Conservation (phyloP, 2,113 vertebrate species). For the Reinhardtius hippoglossoides region DNA sequence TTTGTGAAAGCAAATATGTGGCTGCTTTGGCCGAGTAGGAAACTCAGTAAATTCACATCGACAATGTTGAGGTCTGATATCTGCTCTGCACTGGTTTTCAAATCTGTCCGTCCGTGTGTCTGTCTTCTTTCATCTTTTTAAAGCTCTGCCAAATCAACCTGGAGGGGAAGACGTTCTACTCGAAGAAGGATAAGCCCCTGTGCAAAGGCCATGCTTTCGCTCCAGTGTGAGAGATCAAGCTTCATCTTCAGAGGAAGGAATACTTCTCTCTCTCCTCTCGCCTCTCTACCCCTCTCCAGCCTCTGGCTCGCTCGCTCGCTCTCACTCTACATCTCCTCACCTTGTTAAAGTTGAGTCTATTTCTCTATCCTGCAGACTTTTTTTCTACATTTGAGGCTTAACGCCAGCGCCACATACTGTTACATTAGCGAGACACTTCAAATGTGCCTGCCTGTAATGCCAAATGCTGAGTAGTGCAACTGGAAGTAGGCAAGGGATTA, state of each 20-base stretch:
- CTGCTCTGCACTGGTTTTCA: conserved; percentile 41
- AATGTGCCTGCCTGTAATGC: conserved; percentile 37
- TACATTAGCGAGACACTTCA: conserved; percentile 18
- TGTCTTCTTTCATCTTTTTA: conserved; percentile 68
- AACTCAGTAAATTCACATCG: conserved; percentile 43
- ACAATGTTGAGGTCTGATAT: conserved; percentile 54
- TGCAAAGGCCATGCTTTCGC: conserved; percentile 99
- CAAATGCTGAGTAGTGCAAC: conserved; percentile 50
- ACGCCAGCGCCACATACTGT: conserved; percentile 23
- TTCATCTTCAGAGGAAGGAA: conserved; percentile 61
- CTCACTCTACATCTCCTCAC: conserved; percentile 39
- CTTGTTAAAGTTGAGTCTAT: conserved; percentile 26
- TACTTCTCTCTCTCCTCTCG: conserved; percentile 18
- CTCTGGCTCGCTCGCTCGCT: conserved; percentile 29
- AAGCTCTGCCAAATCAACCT: conserved; percentile 98
- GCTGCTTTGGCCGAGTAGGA: conserved; percentile 31
- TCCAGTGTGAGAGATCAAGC: conserved; percentile 86
- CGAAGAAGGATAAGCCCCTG: conserved; percentile 98
- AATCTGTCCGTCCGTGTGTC: conserved; percentile 42
- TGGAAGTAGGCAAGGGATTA: conserved; percentile 33
- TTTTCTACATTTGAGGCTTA: conserved; percentile 40
- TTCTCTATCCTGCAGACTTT: conserved; percentile 41
- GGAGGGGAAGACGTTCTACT: conserved; percentile 99
- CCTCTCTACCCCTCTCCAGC: conserved; percentile 23
- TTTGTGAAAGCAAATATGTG: conserved; percentile 31